Evolutionary conservation across 2,888 invertebrate species (phyloP).

Genomic region (Scaptomyza parva): DNA sequence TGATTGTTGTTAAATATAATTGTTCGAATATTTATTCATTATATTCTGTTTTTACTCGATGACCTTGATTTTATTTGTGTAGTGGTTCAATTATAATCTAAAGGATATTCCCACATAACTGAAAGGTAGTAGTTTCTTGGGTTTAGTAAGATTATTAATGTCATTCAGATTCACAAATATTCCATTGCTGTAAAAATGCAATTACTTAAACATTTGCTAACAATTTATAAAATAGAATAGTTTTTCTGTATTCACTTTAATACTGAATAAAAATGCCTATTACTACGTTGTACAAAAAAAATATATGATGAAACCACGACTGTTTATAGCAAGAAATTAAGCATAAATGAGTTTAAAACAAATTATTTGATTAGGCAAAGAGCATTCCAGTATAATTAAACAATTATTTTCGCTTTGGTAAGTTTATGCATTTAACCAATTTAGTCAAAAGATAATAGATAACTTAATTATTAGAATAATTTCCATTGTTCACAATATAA

Average conservation of each 20-base stretch:
- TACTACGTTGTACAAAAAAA: background rate
- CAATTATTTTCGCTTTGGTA: constrained; percentile 17
- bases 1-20: background rate
- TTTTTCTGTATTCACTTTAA: background rate
- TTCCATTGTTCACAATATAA: no score
- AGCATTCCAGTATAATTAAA: constrained; percentile 9
- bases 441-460: background rate
- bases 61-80: background rate
- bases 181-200: background rate
- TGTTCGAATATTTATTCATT: background rate
- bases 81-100: background rate
- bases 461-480: background rate
- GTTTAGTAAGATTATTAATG: background rate
- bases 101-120: background rate
- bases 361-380: constrained; percentile 11
- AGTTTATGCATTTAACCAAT: constrained; percentile 21
- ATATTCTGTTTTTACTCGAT: background rate
- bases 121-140: background rate
- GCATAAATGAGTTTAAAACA: constrained; percentile 25
- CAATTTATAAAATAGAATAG: background rate
- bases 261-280: constrained; percentile 5
- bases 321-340: constrained; percentile 36
- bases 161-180: background rate
- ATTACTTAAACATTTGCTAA: background rate
- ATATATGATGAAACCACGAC: constrained; percentile 22